A percentile compares a stretch with the other conserved stretches of the same genome.
These are phyloP conservation scores for Leptinotarsa undecemlineata DNA, from an alignment of 1,140 invertebrate genomes.

Conservation along the genomic window DNA sequence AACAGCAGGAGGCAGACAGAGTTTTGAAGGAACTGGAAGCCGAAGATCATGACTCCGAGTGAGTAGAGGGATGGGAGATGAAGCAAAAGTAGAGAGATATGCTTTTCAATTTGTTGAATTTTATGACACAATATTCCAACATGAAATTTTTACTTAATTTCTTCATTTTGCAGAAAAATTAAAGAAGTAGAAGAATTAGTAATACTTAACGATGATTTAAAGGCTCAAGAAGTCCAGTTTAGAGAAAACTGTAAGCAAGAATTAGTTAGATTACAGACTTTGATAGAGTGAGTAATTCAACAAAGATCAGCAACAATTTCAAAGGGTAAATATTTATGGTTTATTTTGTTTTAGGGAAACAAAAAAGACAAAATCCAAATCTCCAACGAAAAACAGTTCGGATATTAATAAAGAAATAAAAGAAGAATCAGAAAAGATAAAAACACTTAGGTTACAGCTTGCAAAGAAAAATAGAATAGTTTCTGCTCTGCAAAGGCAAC, in stretches of 20 bases:
- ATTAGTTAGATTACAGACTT: conserved; percentile 62
- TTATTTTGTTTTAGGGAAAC: conserved; percentile 55
- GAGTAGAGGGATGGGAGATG: conserved; percentile 26
- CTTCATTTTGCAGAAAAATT: conserved; percentile 50
- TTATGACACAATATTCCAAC: too few species aligned
- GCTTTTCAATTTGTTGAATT: too few species aligned
- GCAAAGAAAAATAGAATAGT: conserved; percentile 85
- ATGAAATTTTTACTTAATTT: too few species aligned
- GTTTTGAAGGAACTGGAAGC: conserved; percentile 55
- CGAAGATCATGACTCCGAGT: conserved; percentile 60
- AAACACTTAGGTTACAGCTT: conserved; percentile 64
- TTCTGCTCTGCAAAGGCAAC: conserved; percentile 72
- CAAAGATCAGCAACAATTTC: too few species aligned
- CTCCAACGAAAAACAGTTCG: conserved; percentile 56
- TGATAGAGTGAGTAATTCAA: conserved; percentile 59
- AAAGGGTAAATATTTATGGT: background rate
- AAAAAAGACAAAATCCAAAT: conserved; percentile 50
- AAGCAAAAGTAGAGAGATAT: too few species aligned
- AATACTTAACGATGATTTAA: conserved; percentile 72
- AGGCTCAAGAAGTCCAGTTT: conserved; percentile 74
- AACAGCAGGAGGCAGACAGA: conserved; percentile 39
- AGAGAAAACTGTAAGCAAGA: conserved; percentile 75
- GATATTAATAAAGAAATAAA: conserved; percentile 60
- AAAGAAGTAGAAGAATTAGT: conserved; percentile 69
- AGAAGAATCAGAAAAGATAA: conserved; percentile 63